A percentile compares a stretch with the other conserved stretches of the same genome.
Evolutionary conservation across 2,113 vertebrate genomes (phyloP).

Genomic region (Hepsetus odoe): DNA sequence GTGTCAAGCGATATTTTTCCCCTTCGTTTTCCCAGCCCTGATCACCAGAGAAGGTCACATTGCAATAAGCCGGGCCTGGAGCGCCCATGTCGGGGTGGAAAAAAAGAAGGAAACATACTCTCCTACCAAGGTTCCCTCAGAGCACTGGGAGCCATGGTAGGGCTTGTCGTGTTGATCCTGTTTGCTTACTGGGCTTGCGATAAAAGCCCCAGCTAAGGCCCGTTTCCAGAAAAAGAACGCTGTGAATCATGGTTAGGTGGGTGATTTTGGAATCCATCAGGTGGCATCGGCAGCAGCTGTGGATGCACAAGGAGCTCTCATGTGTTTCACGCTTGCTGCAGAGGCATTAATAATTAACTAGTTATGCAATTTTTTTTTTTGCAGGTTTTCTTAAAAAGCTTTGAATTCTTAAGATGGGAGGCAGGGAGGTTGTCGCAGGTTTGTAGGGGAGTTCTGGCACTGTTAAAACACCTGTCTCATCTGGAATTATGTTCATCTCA

Average conservation of each 20-base stretch:
- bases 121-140: slow-evolving; percentile 19
- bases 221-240: slow-evolving; percentile 16
- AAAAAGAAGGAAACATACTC: background rate
- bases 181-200: slow-evolving; percentile 18
- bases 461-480: background rate
- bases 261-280: slow-evolving; percentile 34
- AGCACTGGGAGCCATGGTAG: slow-evolving; percentile 7
- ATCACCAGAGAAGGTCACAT: slow-evolving; percentile 35
- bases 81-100: background rate
- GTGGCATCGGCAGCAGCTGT: background rate
- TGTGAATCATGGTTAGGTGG: slow-evolving; percentile 2
- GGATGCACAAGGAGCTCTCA: slow-evolving; percentile 18
- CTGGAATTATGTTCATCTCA: background rate
- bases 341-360: slow-evolving; percentile 47
- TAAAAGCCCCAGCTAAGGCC: slow-evolving; percentile 19
- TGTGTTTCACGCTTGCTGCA: slow-evolving; percentile 45
- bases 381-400: slow-evolving; percentile 35
- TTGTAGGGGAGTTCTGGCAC: background rate
- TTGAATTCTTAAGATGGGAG: slow-evolving; percentile 11
- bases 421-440: background rate
- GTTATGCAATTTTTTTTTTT: background rate
- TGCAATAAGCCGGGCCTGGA: slow-evolving; percentile 36
- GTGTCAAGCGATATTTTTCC: slow-evolving; percentile 7
- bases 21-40: background rate
- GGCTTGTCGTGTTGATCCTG: slow-evolving; percentile 24